phyloP scores from a whole-genome alignment of 2,113 vertebrate species.

The Phylloscopus whistleri region DNA sequence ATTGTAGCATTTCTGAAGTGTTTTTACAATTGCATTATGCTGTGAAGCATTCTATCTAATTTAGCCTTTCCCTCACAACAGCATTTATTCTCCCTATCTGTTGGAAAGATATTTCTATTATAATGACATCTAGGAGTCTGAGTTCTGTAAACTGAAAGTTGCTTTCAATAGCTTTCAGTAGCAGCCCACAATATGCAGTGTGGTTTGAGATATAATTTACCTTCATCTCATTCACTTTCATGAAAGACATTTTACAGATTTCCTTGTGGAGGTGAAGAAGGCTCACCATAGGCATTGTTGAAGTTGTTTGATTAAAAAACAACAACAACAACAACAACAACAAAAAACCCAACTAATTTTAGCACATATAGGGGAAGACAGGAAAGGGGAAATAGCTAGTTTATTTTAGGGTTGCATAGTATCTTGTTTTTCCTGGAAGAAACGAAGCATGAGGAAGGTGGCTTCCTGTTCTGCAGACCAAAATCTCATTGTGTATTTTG shows the following conservation, averaged over 20 bases:
- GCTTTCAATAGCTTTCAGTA: neutral
- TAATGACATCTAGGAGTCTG: neutral
- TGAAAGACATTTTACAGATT: neutral
- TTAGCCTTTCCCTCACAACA: neutral
- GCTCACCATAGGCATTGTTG: neutral
- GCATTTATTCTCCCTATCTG: neutral
- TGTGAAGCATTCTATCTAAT: neutral
- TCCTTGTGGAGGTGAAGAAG: neutral
- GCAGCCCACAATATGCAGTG: neutral
- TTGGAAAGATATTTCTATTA: neutral
- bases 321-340: neutral
- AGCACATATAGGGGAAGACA: neutral
- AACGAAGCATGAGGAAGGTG: slow-evolving; percentile 11
- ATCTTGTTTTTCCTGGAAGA: slow-evolving; percentile 28
- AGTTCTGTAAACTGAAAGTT: neutral
- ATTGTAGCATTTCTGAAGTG: neutral
- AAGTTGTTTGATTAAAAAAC: neutral
- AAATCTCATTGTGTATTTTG: neutral
- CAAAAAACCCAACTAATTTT: neutral
- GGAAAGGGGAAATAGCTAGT: neutral
- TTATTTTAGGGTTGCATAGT: neutral
- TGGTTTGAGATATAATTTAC: neutral
- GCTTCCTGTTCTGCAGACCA: slow-evolving; percentile 31
- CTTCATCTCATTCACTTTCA: neutral
- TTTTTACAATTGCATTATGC: neutral